Conservation (phyloP, 2,797 vertebrate species). For the Tolypeutes matacus region DNA sequence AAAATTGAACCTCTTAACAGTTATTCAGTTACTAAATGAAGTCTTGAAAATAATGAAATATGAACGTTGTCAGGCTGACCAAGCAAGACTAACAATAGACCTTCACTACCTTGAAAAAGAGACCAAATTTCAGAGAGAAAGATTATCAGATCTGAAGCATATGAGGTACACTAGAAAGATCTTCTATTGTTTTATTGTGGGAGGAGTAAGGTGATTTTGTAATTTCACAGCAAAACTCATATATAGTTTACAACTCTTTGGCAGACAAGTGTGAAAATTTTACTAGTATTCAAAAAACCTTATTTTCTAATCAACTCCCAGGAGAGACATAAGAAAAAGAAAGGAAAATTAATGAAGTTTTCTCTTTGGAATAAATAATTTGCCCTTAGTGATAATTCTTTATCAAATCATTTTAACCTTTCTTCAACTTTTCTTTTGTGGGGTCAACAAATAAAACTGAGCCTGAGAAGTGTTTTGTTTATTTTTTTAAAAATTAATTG, state of each 20-base stretch:
- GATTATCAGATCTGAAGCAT: slow-evolving; percentile 85
- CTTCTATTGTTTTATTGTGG: slow-evolving; percentile 19
- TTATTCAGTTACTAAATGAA: slow-evolving; percentile 92
- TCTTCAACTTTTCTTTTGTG: slow-evolving; percentile 38
- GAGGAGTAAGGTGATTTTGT: slow-evolving; percentile 39
- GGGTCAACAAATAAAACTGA: slow-evolving; percentile 30
- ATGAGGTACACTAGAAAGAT: slow-evolving; percentile 88
- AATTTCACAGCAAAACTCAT: slow-evolving; percentile 29
- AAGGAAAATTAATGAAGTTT: slow-evolving; percentile 37
- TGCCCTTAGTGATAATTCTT: background rate
- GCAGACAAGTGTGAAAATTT: slow-evolving; percentile 44
- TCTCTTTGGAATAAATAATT: slow-evolving; percentile 55
- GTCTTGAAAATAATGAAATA: slow-evolving; percentile 89
- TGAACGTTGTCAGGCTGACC: slow-evolving; percentile 80
- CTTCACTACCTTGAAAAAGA: slow-evolving; percentile 85
- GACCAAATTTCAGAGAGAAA: slow-evolving; percentile 79
- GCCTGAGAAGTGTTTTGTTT: background rate
- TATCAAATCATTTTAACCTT: slow-evolving; percentile 50
- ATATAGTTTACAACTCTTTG: slow-evolving; percentile 50
- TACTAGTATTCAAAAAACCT: background rate
- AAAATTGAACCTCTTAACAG: slow-evolving; percentile 91
- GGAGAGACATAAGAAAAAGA: slow-evolving; percentile 43
- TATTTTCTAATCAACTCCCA: background rate
- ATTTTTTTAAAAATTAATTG: background rate
- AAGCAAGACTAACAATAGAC: slow-evolving; percentile 76